These are phyloP conservation scores for Escarpia spicata DNA, from an alignment of 2,888 invertebrate species.

Conservation along the genomic window DNA sequence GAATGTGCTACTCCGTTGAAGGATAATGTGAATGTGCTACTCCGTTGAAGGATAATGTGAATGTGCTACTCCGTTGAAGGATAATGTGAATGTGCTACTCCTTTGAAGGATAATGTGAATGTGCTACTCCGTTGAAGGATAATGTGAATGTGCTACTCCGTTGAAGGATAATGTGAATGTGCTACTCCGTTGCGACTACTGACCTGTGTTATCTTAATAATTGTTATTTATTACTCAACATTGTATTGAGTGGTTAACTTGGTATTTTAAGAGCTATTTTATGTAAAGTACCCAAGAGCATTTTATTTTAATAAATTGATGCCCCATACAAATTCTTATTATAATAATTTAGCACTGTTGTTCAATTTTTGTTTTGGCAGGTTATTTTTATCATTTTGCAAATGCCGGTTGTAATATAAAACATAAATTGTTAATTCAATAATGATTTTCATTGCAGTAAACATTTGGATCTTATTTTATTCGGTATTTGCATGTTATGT, in stretches of 20 bases:
- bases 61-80: no score
- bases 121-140: no score
- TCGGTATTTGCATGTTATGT: neutral
- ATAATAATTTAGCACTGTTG: neutral
- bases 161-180: neutral
- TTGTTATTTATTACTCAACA: neutral
- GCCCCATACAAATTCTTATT: no score
- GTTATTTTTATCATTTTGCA: neutral
- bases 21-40: neutral
- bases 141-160: no score
- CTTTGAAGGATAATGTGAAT: neutral
- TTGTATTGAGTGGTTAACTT: neutral
- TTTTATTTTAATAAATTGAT: neutral
- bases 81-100: slow-evolving; percentile 6
- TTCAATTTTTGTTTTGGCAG: neutral
- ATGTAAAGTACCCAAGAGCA: neutral
- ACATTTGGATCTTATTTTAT: neutral
- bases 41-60: neutral
- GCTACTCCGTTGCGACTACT: neutral
- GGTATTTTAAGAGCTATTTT: neutral
- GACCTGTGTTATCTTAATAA: neutral
- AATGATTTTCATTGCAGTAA: no score
- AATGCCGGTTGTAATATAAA: neutral
- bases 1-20: no score
- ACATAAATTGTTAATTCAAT: neutral